Evolutionary conservation across 2,888 invertebrate genomes (phyloP).

Genomic region (Sisyra nigra): DNA sequence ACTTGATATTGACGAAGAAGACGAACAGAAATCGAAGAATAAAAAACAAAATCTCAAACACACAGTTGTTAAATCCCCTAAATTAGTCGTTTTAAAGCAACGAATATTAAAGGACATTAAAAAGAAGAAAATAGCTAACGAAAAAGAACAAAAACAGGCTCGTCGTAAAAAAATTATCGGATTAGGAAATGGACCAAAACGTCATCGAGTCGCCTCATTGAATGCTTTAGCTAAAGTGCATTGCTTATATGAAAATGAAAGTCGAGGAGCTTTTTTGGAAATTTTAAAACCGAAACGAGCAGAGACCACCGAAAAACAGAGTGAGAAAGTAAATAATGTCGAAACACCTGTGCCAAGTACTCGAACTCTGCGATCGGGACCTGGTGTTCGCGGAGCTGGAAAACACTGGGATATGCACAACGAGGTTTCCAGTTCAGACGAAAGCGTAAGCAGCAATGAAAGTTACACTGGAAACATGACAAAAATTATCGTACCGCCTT

Average conservation of each 20-base stretch:
- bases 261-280: slow-evolving; percentile 47
- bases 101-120: slow-evolving; percentile 10
- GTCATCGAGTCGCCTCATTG: slow-evolving; percentile 73
- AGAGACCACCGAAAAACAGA: slow-evolving; percentile 31
- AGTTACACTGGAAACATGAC: slow-evolving; percentile 18
- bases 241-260: slow-evolving; percentile 80
- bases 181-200: slow-evolving; percentile 63
- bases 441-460: slow-evolving; percentile 20
- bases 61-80: slow-evolving; percentile 11
- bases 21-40: slow-evolving; percentile 4
- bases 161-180: slow-evolving; percentile 42
- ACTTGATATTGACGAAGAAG: slow-evolving; percentile 5
- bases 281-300: slow-evolving; percentile 34
- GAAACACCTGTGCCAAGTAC: slow-evolving; percentile 18
- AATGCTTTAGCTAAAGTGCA: slow-evolving; percentile 84
- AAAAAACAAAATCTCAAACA: slow-evolving; percentile 5
- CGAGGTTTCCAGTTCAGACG: slow-evolving; percentile 30
- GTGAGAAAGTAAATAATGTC: slow-evolving; percentile 28
- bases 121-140: slow-evolving; percentile 3
- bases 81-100: slow-evolving; percentile 11
- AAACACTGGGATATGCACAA: slow-evolving; percentile 76
- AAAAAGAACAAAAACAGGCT: slow-evolving; percentile 14
- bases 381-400: slow-evolving; percentile 58
- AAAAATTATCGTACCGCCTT: slow-evolving; percentile 17
- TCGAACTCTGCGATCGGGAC: slow-evolving; percentile 50